Evolutionary conservation across 2,888 invertebrate species (phyloP), one percentile per base, ranked within the genome.

Genomic region (Unio pictorum): DNA sequence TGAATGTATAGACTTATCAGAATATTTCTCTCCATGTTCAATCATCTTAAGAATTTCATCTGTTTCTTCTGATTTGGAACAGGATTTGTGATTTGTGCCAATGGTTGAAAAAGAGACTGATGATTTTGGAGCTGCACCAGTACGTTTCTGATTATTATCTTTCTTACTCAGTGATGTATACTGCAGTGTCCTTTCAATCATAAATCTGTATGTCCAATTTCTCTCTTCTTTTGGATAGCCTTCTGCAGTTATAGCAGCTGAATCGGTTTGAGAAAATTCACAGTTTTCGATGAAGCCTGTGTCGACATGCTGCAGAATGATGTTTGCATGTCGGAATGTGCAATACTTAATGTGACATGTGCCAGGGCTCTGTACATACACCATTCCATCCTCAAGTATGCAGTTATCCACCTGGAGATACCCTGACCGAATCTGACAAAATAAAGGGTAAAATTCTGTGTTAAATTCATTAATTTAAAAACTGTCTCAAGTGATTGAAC

Each of bases 331-430:
- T n/a, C 84, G 81, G 71, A 88, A 85, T 34, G 84, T 83, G 68
- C 85, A 86, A 74, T 85, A 88, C 64, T 79, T 79, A 58, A 86
- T 72, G 68, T 83, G 83, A 58, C 82, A 76, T 1, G 86, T 80
- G 26, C 82, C 86, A 11, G 87, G 87, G 62, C 80, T 81, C 61
- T 81, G 82, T n/a, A 82, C 84, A 64, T 83, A 83, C 54, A 88
- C 79, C 82, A 85, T 83, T 4, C 88, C 87, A 71, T 84, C 87
- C 69, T 85, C 87, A 62, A 88, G 64, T 23, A 85, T 84, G 71
- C 87, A 88, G 76, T 86, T 86, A 73, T 88, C 87, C 23, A 88
- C 80, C 72, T 88, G 87, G 26, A 87, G 70, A 71, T 85, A 86
- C 0, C 87, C 87, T 56, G 78, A 76, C 45, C 81, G 71, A 6